These are phyloP conservation scores for Urocynchramus pylzowi DNA, from an alignment of 2,113 vertebrate species.

Conservation along the genomic window DNA sequence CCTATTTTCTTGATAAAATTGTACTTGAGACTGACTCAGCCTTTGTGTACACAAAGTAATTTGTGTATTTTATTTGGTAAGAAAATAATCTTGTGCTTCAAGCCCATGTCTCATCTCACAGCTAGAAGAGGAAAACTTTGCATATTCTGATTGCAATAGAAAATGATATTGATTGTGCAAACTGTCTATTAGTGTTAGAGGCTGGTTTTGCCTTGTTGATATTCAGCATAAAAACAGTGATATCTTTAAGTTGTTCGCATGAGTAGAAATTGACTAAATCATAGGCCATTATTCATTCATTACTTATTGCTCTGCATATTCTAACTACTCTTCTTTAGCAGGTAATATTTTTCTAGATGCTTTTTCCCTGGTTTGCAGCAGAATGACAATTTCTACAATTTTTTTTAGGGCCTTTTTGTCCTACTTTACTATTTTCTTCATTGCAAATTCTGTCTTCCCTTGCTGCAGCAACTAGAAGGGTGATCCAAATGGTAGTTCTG, in stretches of 20 bases:
- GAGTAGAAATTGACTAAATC: background rate
- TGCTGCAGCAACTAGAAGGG: background rate
- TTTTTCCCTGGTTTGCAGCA: background rate
- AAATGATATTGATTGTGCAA: accelerated
- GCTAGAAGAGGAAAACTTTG: background rate
- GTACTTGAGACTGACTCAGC: background rate
- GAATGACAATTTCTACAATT: background rate
- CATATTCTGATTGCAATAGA: background rate
- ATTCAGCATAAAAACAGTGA: background rate
- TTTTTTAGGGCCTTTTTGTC: background rate
- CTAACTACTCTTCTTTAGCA: background rate
- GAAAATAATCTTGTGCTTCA: background rate
- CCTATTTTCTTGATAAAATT: background rate
- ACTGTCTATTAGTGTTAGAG: background rate
- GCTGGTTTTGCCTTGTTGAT: background rate
- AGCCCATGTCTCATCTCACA: background rate
- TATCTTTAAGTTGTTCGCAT: background rate
- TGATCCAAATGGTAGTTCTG: background rate
- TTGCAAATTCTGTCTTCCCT: background rate
- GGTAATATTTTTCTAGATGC: background rate
- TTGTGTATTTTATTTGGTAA: background rate
- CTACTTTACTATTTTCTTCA: background rate
- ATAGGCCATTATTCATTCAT: background rate
- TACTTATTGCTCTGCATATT: background rate
- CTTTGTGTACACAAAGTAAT: background rate